Percentiles rank a stretch among this genome's conserved stretches.
Conservation (phyloP, 1,140 invertebrate genomes). For the Zaprionus capensis region DNA sequence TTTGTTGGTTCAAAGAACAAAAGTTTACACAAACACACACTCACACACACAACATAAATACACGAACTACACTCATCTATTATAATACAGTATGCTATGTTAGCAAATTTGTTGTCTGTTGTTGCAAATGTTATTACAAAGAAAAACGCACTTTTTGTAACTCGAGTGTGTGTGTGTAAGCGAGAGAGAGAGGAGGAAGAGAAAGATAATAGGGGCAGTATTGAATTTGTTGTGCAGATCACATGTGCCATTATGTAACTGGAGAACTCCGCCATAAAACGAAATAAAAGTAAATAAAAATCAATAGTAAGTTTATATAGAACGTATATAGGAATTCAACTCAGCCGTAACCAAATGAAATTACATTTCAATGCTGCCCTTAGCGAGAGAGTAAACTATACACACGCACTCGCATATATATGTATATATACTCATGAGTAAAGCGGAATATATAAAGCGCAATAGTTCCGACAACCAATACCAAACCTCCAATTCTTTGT, state of each 20-base stretch:
- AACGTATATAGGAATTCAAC: constrained; percentile 29
- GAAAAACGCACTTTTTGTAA: constrained; percentile 28
- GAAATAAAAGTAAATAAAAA: constrained; percentile 24
- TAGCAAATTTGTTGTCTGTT: constrained; percentile 55
- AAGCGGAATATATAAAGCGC: constrained; percentile 20
- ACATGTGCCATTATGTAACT: constrained; percentile 44
- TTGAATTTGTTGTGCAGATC: constrained; percentile 25
- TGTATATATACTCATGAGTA: constrained; percentile 23
- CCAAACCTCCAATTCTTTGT: constrained; percentile 10
- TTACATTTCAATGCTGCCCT: constrained; percentile 43
- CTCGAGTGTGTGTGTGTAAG: constrained; percentile 15
- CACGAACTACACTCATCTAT: constrained; percentile 45
- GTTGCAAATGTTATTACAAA: constrained; percentile 40
- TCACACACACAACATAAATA: constrained; percentile 51
- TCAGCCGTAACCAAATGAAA: constrained; percentile 48
- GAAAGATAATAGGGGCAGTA: constrained; percentile 11
- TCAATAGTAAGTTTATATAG: constrained; percentile 39
- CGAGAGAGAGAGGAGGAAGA: not conserved
- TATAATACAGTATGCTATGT: constrained; percentile 44
- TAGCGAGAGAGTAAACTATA: not conserved
- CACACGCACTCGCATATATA: constrained; percentile 11
- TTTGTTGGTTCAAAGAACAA: constrained; percentile 81
- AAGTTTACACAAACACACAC: constrained; percentile 63
- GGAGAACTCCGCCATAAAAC: constrained; percentile 28
- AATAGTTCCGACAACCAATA: constrained; percentile 3